Base-by-base conservation (phyloP, 2,113 vertebrate species). In the Onychostruthus taczanowskii region DNA sequence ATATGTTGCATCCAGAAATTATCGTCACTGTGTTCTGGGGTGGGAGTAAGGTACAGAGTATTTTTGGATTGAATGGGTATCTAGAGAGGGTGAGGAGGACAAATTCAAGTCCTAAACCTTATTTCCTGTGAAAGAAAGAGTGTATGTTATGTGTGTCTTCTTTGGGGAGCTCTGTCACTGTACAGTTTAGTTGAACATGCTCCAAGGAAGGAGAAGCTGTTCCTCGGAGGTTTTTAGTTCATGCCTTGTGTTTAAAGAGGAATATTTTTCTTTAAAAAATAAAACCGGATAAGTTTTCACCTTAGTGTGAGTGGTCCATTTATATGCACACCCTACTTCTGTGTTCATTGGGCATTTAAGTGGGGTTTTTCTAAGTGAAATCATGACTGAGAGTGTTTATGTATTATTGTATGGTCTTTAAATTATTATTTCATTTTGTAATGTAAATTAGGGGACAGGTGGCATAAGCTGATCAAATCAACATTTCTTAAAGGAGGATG, bases 211-310 rank as follows among this genome's bases (percentile, higher is more conserved):
- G 84, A 89, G 27, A 39, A 69, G n/a, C 72, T 78, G 63, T 95
- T 93, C 88, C 95, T 89, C 26, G 16, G 87, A 84, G 86, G 80
- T 96, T 97, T 97, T 94, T 92, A 97, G 95, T 97, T 97, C 61
- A 92, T 95, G 92, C 93, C 96, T 94, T 94, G 90, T 97, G 92
- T 97, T 97, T 85, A 88, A 97, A 84, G 94, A 88, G 93, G 87
- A 96, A 95, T 98, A 98, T 98, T 98, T 98, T 98, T 98, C 97
- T 97, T 98, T 98, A 98, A 95, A 96, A 98, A 97, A 97, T 94
- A 97, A 97, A 89, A 88, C 72, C n/a, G 1, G 85, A 41, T 94
- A 85, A 68, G 58, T 92, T 89, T 88, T 95, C 83, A 84, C 49
- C 46, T 30, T 17, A 17, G 63, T 56, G 69, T 87, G 79, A 56